phyloP scores from a whole-genome alignment of 1,140 invertebrate species.

The Physella acuta region DNA sequence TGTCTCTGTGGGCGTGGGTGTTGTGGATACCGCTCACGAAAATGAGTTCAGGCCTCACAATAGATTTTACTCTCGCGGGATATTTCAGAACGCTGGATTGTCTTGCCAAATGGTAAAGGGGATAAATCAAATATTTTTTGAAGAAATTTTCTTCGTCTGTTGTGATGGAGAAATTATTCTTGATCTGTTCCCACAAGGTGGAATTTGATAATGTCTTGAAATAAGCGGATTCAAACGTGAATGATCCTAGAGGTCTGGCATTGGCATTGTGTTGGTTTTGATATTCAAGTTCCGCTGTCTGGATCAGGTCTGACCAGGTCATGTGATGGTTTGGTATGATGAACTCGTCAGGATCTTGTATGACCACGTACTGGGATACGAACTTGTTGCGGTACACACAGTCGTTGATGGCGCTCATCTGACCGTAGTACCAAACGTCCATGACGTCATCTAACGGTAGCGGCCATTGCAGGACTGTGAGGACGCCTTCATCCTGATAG shows the following conservation, averaged over 20 bases:
- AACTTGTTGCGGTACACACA: conserved; percentile 4
- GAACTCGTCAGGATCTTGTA: conserved; percentile 2
- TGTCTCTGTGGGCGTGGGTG: not conserved
- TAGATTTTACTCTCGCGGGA: not conserved
- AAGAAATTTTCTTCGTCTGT: conserved; percentile 4
- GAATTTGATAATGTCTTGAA: not conserved
- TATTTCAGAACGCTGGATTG: no score
- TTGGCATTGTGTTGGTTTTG: not conserved
- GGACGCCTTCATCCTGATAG: conserved; percentile 4
- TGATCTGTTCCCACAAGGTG: not conserved
- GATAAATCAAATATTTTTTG: not conserved
- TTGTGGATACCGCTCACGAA: not conserved
- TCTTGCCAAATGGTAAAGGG: not conserved
- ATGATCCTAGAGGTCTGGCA: not conserved
- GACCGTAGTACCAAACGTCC: not conserved
- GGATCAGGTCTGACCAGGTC: not conserved
- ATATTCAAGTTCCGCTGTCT: not conserved
- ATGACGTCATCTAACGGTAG: not conserved
- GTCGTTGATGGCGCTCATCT: conserved; percentile 7
- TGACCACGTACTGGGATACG: not conserved
- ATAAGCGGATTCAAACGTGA: not conserved
- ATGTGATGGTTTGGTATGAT: not conserved
- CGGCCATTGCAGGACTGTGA: conserved; percentile 2
- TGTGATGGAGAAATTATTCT: conserved; percentile 6
- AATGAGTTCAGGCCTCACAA: not conserved